phyloP scores from a whole-genome alignment of 2,797 vertebrate genomes.

The Erpetoichthys calabaricus region DNA sequence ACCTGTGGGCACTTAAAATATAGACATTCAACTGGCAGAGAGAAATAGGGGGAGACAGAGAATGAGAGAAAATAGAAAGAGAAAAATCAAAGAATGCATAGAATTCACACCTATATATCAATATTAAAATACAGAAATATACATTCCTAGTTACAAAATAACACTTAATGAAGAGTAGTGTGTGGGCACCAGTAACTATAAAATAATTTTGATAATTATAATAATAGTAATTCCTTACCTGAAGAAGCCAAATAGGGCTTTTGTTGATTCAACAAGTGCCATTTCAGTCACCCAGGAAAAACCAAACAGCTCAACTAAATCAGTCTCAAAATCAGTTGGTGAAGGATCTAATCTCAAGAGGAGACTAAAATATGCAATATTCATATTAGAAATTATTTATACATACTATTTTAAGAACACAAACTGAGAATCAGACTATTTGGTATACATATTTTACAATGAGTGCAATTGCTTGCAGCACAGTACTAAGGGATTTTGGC shows the following conservation, averaged over 20 bases:
- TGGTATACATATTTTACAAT: too few species aligned
- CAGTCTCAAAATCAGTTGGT: constrained; percentile 70
- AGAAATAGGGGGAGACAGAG: too few species aligned
- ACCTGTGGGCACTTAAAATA: too few species aligned
- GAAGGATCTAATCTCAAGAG: constrained; percentile 78
- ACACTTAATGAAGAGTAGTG: background rate
- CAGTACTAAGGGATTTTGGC: too few species aligned
- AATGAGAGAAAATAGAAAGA: too few species aligned
- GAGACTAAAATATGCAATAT: constrained; percentile 40
- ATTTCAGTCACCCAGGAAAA: constrained; percentile 86
- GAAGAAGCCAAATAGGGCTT: constrained; percentile 76
- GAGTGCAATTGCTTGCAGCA: too few species aligned
- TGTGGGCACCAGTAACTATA: too few species aligned
- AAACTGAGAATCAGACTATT: too few species aligned
- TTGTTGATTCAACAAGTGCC: constrained; percentile 74
- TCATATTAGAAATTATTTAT: too few species aligned
- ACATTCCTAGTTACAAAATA: constrained; percentile 9
- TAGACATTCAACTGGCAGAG: too few species aligned
- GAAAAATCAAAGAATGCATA: constrained; percentile 9
- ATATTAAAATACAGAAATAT: constrained; percentile 24
- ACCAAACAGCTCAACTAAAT: constrained; percentile 78
- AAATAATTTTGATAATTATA: too few species aligned
- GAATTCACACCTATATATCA: constrained; percentile 10
- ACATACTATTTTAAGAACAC: too few species aligned
- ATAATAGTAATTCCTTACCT: constrained; percentile 45